These are phyloP conservation scores for Arrhamphus sclerolepis DNA, from an alignment of 2,797 vertebrate genomes.

Conservation along the genomic window DNA sequence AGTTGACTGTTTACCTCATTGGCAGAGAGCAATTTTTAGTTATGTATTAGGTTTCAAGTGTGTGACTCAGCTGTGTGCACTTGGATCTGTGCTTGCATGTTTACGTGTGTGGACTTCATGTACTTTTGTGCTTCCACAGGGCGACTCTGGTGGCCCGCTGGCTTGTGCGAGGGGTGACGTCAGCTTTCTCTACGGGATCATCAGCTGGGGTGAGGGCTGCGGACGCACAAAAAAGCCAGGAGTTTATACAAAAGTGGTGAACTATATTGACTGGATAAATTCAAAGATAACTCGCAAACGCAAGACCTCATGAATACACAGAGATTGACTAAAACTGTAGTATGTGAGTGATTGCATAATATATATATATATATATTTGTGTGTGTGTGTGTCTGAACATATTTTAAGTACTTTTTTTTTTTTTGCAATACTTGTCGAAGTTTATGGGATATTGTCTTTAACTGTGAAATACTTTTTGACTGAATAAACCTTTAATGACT, in stretches of 20 bases:
- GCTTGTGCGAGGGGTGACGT: slow-evolving; percentile 83
- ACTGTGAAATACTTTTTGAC: slow-evolving; percentile 66
- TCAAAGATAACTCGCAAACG: slow-evolving; percentile 73
- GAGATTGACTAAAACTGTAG: slow-evolving; percentile 22
- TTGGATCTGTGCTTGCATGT: slow-evolving; percentile 45
- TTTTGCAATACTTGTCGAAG: slow-evolving; percentile 25
- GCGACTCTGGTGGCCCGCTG: slow-evolving; percentile 95
- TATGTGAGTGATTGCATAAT: slow-evolving; percentile 15
- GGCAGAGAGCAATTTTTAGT: slow-evolving; percentile 9
- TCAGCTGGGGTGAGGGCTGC: slow-evolving; percentile 97
- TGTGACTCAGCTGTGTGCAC: slow-evolving; percentile 46
- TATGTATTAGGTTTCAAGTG: slow-evolving; percentile 23
- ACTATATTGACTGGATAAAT: slow-evolving; percentile 91
- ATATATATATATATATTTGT: slow-evolving; percentile 21
- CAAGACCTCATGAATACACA: slow-evolving; percentile 39
- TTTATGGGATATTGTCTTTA: slow-evolving; percentile 36
- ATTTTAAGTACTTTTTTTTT: slow-evolving; percentile 10
- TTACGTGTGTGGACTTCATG: slow-evolving; percentile 23
- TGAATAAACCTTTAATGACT: slow-evolving; percentile 60
- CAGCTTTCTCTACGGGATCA: slow-evolving; percentile 90
- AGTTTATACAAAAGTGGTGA: slow-evolving; percentile 90
- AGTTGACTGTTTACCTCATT: slow-evolving; percentile 36
- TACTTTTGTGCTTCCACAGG: slow-evolving; percentile 75
- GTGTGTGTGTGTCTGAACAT: not conserved
- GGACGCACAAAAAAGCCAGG: slow-evolving; percentile 86